Percentiles rank a stretch among this genome's conserved stretches.
These are phyloP conservation scores for Mionectes macconnelli DNA, from an alignment of 2,113 vertebrate genomes.

Conservation along the genomic window DNA sequence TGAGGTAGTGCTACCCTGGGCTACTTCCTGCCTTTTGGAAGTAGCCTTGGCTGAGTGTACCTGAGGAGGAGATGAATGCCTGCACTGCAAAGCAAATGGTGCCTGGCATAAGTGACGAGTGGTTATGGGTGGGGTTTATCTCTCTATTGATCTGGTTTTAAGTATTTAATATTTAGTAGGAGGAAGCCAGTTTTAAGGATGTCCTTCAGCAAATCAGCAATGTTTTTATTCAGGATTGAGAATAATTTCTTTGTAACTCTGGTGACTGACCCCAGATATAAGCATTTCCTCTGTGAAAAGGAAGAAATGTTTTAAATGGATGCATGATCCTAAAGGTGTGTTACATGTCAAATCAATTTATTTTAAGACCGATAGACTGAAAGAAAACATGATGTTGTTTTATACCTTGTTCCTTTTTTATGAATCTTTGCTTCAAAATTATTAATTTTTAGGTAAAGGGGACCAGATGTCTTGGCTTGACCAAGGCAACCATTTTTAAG, in stretches of 20 bases:
- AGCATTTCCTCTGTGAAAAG: background rate
- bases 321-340: background rate
- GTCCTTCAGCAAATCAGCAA: background rate
- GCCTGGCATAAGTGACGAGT: background rate
- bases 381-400: background rate
- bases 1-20: background rate
- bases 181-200: background rate
- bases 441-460: background rate
- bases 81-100: rapidly evolving
- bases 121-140: background rate
- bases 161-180: background rate
- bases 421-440: background rate
- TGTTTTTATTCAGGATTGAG: background rate
- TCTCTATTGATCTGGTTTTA: background rate
- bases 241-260: background rate
- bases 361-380: background rate
- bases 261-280: background rate
- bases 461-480: constrained; percentile 24
- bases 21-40: background rate
- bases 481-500: constrained; percentile 11
- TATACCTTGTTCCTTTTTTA: background rate
- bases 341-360: background rate
- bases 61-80: background rate
- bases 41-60: rapidly evolving
- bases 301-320: background rate